Base-by-base conservation (phyloP, 2,113 vertebrate genomes). In the Microtus pennsylvanicus region DNA sequence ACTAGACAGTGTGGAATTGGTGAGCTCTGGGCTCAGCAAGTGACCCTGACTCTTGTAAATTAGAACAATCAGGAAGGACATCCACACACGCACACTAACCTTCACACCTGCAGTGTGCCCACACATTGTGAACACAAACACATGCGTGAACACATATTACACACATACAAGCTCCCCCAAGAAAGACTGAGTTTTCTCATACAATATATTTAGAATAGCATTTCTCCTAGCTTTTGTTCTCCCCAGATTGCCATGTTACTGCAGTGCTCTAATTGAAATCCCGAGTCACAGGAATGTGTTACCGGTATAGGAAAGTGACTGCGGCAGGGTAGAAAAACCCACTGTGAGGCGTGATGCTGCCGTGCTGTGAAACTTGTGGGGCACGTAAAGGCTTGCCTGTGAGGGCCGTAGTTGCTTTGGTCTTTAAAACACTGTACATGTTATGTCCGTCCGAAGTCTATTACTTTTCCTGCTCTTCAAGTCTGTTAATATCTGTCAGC, bases 341-440 rank as follows among this genome's bases (percentile, higher is more conserved):
- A 12, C 50, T 26, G 69, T 1, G 50, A 14, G 28, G n/a, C 45
- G 33, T 70, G 74, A 4, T 35, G 1, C 74, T 83, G 42, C 24
- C 78, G 1, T 55, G 17, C 38, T 63, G 5, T 82, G 47, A 30
- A 81, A 63, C 50, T 85, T 52, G 42, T 52, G 70, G 88, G 93
- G 52, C 52, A 28, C 14, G 11, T 75, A 26, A 52, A 69, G 33
- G 70, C 83, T 93, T 82, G 4, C 55, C 28, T 75, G 8, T 75
- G 55, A 30, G 35, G 42, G 72, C 90, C 91, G 28, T 26, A 65
- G 47, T 80, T 92, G 77, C 85, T 77, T 87, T 55, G 91, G 13
- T 93, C 94, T 96, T 96, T 69, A 47, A n/a, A 91, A 94, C 78
- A 5, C 58, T 81, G 17, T 7, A 30, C 94, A 10, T 96, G 75